A percentile compares a stretch with the other conserved stretches of the same genome.
These are phyloP conservation scores for Apamea anceps DNA, from an alignment of 2,888 invertebrate species.

Conservation along the genomic window DNA sequence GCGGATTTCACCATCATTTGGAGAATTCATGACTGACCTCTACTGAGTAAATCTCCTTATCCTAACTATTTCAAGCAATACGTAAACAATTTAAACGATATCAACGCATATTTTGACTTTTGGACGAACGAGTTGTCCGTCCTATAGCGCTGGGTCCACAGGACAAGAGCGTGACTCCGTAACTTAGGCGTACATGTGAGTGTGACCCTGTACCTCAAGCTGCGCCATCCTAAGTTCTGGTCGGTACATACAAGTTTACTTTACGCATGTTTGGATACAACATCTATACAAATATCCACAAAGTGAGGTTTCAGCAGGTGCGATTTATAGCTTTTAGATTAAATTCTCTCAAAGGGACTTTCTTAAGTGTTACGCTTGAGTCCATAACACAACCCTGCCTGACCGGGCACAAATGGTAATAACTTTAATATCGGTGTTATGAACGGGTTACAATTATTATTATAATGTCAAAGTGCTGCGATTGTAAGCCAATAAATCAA, in stretches of 20 bases:
- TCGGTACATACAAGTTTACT: not conserved
- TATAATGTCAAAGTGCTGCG: constrained; percentile 35
- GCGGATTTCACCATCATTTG: not conserved
- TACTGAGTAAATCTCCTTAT: not conserved
- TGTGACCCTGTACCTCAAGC: not conserved
- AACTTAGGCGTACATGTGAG: not conserved
- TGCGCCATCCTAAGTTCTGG: not conserved
- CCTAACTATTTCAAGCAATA: not conserved
- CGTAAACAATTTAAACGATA: not conserved
- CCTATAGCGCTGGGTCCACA: not conserved
- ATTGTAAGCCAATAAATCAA: constrained; percentile 66
- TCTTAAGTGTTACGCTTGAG: constrained; percentile 20
- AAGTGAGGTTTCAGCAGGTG: constrained; percentile 48
- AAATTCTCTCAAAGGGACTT: constrained; percentile 39
- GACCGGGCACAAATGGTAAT: constrained; percentile 19
- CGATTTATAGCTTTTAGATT: constrained; percentile 52
- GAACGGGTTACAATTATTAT: constrained; percentile 56
- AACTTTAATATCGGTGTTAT: constrained; percentile 36
- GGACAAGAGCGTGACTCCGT: not conserved
- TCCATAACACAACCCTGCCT: constrained; percentile 22
- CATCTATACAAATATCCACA: constrained; percentile 22
- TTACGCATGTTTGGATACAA: not conserved
- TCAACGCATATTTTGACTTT: not conserved
- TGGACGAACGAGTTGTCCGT: not conserved
- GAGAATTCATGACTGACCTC: not conserved